Conservation (phyloP, 2,888 invertebrate genomes). For the Ariolimax columbianus region DNA sequence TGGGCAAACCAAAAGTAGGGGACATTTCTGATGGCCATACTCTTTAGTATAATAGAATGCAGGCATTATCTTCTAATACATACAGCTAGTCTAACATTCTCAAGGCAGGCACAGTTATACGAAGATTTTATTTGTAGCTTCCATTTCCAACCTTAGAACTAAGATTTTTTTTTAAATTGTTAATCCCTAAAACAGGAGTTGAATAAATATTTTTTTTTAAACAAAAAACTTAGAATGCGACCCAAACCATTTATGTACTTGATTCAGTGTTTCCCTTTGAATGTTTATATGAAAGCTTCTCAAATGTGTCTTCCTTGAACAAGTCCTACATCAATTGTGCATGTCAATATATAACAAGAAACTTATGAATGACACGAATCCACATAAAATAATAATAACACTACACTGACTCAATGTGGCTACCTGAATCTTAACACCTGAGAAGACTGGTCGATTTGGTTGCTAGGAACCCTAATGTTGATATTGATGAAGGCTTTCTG, state of each 20-base stretch:
- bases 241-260: background rate
- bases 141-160: background rate
- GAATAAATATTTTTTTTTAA: no score
- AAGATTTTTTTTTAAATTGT: background rate
- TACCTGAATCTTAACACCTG: conserved; percentile 47
- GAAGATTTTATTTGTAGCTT: background rate
- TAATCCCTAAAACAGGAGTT: no score
- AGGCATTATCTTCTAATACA: conserved; percentile 44
- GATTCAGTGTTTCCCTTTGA: background rate
- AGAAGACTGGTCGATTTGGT: conserved; percentile 36
- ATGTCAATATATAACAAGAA: conserved; percentile 35
- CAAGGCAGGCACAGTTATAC: conserved; percentile 48
- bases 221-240: background rate
- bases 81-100: conserved; percentile 38
- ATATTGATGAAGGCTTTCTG: conserved; percentile 38
- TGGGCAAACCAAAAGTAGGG: background rate
- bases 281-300: background rate
- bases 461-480: conserved; percentile 45
- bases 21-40: background rate
- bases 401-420: conserved; percentile 30
- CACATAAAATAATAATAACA: conserved; percentile 33
- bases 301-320: conserved; percentile 48
- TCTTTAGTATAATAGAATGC: conserved; percentile 22
- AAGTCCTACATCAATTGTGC: background rate
- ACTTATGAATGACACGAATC: conserved; percentile 13